Evolutionary conservation across 2,888 invertebrate genomes (phyloP).

Genomic region (Macrosiphum euphorbiae): DNA sequence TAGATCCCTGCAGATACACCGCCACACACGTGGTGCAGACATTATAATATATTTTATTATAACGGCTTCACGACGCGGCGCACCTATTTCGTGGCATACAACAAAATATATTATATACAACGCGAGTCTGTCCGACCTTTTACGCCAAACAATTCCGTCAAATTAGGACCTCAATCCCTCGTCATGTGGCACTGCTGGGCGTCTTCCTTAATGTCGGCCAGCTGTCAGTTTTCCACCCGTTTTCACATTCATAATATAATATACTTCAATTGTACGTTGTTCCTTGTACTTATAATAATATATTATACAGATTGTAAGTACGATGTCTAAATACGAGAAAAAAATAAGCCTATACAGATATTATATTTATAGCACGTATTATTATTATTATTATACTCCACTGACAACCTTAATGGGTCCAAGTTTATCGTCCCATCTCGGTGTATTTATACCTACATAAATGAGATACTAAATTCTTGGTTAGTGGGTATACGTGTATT

Average conservation of each 20-base stretch:
- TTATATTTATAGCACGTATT: background rate
- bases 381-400: background rate
- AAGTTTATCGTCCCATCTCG: background rate
- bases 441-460: background rate
- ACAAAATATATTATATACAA: background rate
- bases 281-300: background rate
- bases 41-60: background rate
- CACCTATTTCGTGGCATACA: background rate
- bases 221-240: background rate
- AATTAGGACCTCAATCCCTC: slow-evolving; percentile 4
- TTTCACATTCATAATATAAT: background rate
- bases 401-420: background rate
- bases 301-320: background rate
- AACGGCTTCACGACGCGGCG: background rate
- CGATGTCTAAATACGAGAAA: background rate
- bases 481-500: background rate
- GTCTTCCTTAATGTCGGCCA: background rate
- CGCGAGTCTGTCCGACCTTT: background rate
- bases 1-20: background rate
- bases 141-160: background rate
- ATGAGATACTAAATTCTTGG: background rate
- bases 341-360: background rate
- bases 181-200: slow-evolving; percentile 3
- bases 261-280: background rate
- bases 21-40: background rate